These are phyloP conservation scores for Latrodectus elegans DNA, from an alignment of 2,888 invertebrate genomes.

Conservation along the genomic window DNA sequence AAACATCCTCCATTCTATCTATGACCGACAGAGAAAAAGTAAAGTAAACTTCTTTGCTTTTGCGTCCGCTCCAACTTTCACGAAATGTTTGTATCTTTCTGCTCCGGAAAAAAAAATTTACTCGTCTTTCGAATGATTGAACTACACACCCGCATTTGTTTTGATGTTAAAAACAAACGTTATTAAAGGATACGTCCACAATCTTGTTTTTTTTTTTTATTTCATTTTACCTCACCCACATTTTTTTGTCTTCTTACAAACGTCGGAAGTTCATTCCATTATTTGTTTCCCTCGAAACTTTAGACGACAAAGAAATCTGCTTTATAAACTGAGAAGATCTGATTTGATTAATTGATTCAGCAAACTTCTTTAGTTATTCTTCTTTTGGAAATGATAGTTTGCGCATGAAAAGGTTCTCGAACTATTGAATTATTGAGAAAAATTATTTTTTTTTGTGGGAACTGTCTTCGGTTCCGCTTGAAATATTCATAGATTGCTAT, in stretches of 20 bases:
- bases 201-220: neutral
- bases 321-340: conserved; percentile 14
- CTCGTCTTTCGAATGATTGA: conserved; percentile 24
- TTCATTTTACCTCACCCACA: conserved; percentile 1
- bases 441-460: too few relatives aligned
- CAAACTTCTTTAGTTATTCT: neutral
- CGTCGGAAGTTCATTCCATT: conserved; percentile 1
- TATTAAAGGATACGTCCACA: conserved; percentile 11
- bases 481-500: too few relatives aligned
- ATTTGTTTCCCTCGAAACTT: neutral
- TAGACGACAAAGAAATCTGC: neutral
- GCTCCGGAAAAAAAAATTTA: conserved; percentile 7
- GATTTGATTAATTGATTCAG: conserved; percentile 41
- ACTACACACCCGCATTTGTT: conserved; percentile 44
- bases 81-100: conserved; percentile 33
- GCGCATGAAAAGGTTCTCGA: neutral
- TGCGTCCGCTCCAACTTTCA: neutral
- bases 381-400: conserved; percentile 27
- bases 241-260: neutral
- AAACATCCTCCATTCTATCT: too few relatives aligned
- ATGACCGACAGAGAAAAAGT: too few relatives aligned
- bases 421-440: too few relatives aligned
- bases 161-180: conserved; percentile 42
- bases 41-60: conserved; percentile 2
- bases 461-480: too few relatives aligned